Evolutionary conservation across 2,113 vertebrate genomes (phyloP), one percentile per base, ranked within the genome.

Genomic region (Urocitellus parryii): DNA sequence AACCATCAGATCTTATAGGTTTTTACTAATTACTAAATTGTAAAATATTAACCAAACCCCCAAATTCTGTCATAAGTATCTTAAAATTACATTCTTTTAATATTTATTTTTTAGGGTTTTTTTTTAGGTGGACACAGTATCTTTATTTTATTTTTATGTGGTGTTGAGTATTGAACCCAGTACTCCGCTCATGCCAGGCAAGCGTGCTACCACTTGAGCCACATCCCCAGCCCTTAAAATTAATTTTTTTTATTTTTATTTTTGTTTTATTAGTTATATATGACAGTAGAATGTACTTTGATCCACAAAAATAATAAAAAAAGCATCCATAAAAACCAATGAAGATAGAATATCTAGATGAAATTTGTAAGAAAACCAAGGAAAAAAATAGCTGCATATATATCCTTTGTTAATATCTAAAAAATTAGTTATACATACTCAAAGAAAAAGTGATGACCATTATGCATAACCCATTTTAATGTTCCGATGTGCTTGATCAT

Each of bases 231-330:
- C 45, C 8, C 45, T 45, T 45, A 45, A 45, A 45, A 45, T 45
- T 45, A 45, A 45, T 1, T 1, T 45, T 45, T 45, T 45, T 45
- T 45, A 45, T 9, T 45, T 45, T 45, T 45, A 51, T 51, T 51
- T 51, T 51, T 48, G 48, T 48, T 48, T 51, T 51, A 51, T 51
- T 51, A 51, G 48, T 51, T 51, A 51, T 51, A 51, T 3, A 51
- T 51, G 48, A 51, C 48, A 51, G 48, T 13, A 51, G 48, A 51
- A 51, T 51, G 48, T 10, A 51, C 48, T 51, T 51, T 51, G 48
- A 51, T 51, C 48, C 6, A 58, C 24, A 90, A 70, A 95, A 63
- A 39, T 73, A 90, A 79, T 56, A 88, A 92, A 91, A 91, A 25
- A 42, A 95, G 20, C 58, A 78, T 70, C 14, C 4, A 39, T 73